Percentiles rank a stretch among this genome's conserved stretches.
These are phyloP conservation scores for Corythoichthys intestinalis DNA, from an alignment of 2,113 vertebrate genomes.

Conservation along the genomic window DNA sequence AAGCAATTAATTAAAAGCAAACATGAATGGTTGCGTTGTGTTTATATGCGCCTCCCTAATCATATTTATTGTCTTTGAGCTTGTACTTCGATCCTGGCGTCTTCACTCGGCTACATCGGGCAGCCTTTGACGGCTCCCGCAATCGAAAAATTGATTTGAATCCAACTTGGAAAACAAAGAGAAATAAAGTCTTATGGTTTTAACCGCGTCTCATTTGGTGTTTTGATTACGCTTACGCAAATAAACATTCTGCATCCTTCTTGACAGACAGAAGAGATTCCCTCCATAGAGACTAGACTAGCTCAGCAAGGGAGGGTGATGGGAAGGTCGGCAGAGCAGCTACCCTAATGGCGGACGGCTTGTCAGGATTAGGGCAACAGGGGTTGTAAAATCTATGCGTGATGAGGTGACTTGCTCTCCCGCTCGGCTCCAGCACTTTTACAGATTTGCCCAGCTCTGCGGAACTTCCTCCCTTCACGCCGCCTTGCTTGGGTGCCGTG, in stretches of 20 bases:
- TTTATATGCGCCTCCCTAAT: conserved; percentile 9
- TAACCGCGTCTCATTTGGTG: not conserved
- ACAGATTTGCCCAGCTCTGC: conserved; percentile 58
- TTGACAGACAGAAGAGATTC: conserved; percentile 17
- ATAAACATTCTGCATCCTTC: not conserved
- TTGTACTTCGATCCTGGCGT: conserved; percentile 44
- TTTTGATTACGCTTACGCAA: not conserved
- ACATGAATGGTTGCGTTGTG: conserved; percentile 45
- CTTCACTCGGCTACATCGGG: conserved; percentile 65
- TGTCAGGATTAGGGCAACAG: conserved; percentile 75
- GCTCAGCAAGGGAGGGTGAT: not conserved
- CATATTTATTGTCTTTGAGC: conserved; percentile 31
- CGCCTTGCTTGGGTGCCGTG: conserved; percentile 45
- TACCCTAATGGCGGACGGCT: conserved; percentile 59
- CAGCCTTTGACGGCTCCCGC: conserved; percentile 65
- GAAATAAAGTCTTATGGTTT: not conserved
- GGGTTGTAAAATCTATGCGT: conserved; percentile 72
- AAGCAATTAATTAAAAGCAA: conserved; percentile 65
- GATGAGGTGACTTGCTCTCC: conserved; percentile 72
- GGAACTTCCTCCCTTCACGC: conserved; percentile 40
- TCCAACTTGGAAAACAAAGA: conserved; percentile 65
- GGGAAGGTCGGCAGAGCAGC: conserved; percentile 19
- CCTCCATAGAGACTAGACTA: not conserved
- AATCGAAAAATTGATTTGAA: conserved; percentile 66
- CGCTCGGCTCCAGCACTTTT: conserved; percentile 59